Conservation (phyloP, 2,888 invertebrate species). For the Ganaspis brasiliensis region DNA sequence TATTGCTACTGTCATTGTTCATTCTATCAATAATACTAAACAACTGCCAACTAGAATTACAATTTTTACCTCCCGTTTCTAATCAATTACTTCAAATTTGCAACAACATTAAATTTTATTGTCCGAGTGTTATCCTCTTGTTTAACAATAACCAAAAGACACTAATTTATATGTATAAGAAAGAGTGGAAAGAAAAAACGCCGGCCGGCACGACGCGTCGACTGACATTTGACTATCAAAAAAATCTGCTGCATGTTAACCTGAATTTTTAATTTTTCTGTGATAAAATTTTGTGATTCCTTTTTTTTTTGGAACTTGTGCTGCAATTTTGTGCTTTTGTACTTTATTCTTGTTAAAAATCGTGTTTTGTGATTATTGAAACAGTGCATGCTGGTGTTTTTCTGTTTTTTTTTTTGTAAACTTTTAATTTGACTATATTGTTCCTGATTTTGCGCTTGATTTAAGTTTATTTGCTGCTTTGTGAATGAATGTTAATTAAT, state of each 20-base stretch:
- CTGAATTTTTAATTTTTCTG: background rate
- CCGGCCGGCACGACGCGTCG: conserved; percentile 10
- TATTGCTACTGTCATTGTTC: background rate
- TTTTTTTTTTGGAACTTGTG: conserved; percentile 31
- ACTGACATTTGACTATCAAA: background rate
- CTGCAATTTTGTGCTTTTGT: no score
- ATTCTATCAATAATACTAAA: background rate
- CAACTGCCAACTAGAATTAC: background rate
- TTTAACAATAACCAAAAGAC: background rate
- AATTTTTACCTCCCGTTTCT: conserved; percentile 6
- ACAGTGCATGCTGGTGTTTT: conserved; percentile 22
- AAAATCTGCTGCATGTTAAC: conserved; percentile 13
- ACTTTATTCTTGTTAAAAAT: no score
- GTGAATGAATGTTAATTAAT: background rate
- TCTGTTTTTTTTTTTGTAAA: background rate
- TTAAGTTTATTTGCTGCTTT: background rate
- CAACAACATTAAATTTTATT: no score
- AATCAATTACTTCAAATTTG: no score
- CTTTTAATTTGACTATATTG: no score
- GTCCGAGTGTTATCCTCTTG: no score
- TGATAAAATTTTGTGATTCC: conserved; percentile 7
- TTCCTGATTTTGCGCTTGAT: background rate
- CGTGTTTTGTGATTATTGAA: conserved; percentile 22
- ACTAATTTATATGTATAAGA: background rate
- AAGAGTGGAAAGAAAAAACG: conserved; percentile 5